A percentile compares a stretch with the other conserved stretches of the same genome.
These are phyloP conservation scores for Matsumyia berberina DNA, from an alignment of 2,888 invertebrate species.

Conservation along the genomic window DNA sequence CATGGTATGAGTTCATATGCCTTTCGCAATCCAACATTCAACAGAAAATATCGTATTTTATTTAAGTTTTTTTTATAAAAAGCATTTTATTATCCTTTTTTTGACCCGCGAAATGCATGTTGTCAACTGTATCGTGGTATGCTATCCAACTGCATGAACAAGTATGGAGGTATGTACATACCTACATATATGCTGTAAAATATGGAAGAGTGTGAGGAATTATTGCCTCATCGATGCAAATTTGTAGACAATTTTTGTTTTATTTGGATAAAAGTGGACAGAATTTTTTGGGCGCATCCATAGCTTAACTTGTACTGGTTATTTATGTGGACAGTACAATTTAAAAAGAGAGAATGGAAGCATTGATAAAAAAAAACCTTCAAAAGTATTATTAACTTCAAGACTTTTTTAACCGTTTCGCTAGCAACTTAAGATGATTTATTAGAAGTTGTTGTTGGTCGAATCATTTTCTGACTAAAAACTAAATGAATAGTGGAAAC, in stretches of 20 bases:
- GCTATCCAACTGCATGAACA: constrained; percentile 13
- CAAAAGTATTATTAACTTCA: too few relatives aligned
- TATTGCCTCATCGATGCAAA: constrained; percentile 41
- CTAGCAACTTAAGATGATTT: too few relatives aligned
- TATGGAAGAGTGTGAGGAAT: constrained; percentile 15
- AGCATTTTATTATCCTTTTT: constrained; percentile 29
- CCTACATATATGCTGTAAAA: constrained; percentile 18
- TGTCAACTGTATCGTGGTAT: constrained; percentile 30
- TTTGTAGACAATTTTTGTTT: constrained; percentile 2
- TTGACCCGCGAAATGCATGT: constrained; percentile 12
- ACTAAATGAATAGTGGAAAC: too few relatives aligned
- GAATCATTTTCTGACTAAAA: too few relatives aligned
- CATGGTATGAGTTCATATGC: constrained; percentile 2
- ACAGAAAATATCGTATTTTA: neutral
- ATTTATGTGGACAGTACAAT: neutral
- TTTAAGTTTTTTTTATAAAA: constrained; percentile 4
- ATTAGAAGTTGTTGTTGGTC: too few relatives aligned
- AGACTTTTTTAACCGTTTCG: too few relatives aligned
- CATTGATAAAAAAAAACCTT: too few relatives aligned
- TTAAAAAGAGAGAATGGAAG: too few relatives aligned
- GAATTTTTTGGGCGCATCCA: neutral
- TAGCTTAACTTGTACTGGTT: neutral
- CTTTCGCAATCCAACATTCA: neutral
- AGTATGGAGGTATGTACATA: neutral
- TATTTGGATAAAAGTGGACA: neutral